These are phyloP conservation scores for Polyergus mexicanus DNA, from an alignment of 1,140 invertebrate species.

Conservation along the genomic window DNA sequence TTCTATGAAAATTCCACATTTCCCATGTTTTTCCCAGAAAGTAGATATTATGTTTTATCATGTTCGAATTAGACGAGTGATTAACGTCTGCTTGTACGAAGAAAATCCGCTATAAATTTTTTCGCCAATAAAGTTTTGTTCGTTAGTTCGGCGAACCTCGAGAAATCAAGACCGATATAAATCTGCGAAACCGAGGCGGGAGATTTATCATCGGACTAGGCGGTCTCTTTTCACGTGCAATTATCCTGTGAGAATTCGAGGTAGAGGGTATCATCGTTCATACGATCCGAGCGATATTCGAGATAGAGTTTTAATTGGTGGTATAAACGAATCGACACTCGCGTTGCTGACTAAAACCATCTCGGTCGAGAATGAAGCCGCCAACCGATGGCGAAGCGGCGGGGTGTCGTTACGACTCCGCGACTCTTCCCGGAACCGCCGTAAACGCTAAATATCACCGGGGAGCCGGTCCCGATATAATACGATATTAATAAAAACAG, in stretches of 20 bases:
- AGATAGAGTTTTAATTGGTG: constrained; percentile 36
- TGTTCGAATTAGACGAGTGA: too few relatives aligned
- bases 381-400: not conserved
- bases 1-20: too few relatives aligned
- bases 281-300: not conserved
- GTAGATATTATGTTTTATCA: too few relatives aligned
- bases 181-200: not conserved
- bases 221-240: constrained; percentile 48
- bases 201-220: not conserved
- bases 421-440: constrained; percentile 35
- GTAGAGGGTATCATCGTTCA: not conserved
- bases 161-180: not conserved
- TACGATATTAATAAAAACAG: constrained; percentile 68
- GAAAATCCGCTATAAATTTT: too few relatives aligned
- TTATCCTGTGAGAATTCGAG: constrained; percentile 27
- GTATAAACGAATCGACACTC: constrained; percentile 10
- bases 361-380: constrained; percentile 4
- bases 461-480: constrained; percentile 39
- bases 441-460: constrained; percentile 44
- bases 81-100: too few relatives aligned
- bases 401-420: constrained; percentile 27
- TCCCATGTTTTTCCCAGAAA: too few relatives aligned
- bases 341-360: constrained; percentile 3
- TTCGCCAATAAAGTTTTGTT: too few relatives aligned
- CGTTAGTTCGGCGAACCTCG: not conserved